Conservation (phyloP, 2,797 vertebrate species). For the Rhinophrynus dorsalis region DNA sequence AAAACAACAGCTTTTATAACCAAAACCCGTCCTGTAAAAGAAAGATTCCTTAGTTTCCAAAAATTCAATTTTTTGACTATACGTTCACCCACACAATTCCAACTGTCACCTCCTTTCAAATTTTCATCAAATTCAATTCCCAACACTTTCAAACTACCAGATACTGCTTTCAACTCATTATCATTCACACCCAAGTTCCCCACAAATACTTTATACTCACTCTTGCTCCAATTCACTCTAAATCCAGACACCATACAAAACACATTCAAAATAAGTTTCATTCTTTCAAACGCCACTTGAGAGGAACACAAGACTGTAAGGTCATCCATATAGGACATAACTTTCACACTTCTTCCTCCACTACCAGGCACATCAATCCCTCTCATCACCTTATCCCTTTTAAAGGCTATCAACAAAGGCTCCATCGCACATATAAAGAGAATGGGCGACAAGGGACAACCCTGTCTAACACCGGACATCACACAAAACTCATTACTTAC, state of each 20-base stretch:
- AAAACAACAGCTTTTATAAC: background rate
- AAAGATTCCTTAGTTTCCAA: background rate
- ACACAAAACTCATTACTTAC: background rate
- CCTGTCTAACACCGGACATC: background rate
- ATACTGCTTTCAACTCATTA: no score
- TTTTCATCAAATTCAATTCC: background rate
- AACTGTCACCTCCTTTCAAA: background rate
- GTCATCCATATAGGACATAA: background rate
- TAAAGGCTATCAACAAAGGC: background rate
- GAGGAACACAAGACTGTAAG: background rate
- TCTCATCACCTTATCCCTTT: background rate
- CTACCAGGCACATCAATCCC: background rate
- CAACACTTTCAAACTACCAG: no score
- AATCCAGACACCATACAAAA: no score
- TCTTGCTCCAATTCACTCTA: no score
- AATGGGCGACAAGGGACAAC: background rate
- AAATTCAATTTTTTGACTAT: background rate
- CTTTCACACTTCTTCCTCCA: background rate
- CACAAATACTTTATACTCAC: no score
- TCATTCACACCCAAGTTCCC: no score
- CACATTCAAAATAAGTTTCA: no score
- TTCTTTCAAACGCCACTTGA: background rate
- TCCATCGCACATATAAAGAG: background rate
- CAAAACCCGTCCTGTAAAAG: background rate
- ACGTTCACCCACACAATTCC: background rate